Percentiles rank a stretch among this genome's conserved stretches.
These are phyloP conservation scores for Microctenopoma lineatum DNA, from an alignment of 2,797 vertebrate genomes.

Conservation along the genomic window DNA sequence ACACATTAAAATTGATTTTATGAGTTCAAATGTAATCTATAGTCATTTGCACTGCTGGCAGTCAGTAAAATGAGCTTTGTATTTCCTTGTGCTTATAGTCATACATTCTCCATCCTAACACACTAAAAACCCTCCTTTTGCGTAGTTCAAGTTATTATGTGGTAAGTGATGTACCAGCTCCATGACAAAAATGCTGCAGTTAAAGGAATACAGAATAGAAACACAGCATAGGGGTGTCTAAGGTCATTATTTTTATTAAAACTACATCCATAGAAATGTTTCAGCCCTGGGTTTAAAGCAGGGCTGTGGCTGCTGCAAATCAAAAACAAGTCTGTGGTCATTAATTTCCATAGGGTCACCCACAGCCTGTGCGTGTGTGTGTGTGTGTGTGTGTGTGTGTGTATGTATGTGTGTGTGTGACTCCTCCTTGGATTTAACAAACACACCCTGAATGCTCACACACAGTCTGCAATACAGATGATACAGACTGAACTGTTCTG, in stretches of 20 bases:
- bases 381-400: no score
- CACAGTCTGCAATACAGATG: slow-evolving; percentile 50
- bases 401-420: neutral
- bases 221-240: slow-evolving; percentile 21
- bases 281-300: slow-evolving; percentile 36
- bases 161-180: slow-evolving; percentile 6
- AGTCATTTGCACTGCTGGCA: neutral
- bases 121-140: neutral
- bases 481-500: slow-evolving; percentile 43
- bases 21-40: neutral
- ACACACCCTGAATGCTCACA: slow-evolving; percentile 45
- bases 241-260: slow-evolving; percentile 29
- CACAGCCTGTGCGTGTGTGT: slow-evolving; percentile 8
- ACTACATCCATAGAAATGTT: slow-evolving; percentile 24
- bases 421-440: slow-evolving; percentile 29
- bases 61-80: slow-evolving; percentile 1
- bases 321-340: slow-evolving; percentile 45
- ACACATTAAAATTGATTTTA: neutral
- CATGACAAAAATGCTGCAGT: slow-evolving; percentile 24
- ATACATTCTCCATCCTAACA: slow-evolving; percentile 16
- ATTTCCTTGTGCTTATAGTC: neutral
- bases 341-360: slow-evolving; percentile 54
- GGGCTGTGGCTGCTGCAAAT: slow-evolving; percentile 44
- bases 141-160: slow-evolving; percentile 3
- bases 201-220: slow-evolving; percentile 31